A percentile compares a stretch with the other conserved stretches of the same genome.
Conservation (phyloP, 2,888 invertebrate genomes). For the Melanostoma scalare region DNA sequence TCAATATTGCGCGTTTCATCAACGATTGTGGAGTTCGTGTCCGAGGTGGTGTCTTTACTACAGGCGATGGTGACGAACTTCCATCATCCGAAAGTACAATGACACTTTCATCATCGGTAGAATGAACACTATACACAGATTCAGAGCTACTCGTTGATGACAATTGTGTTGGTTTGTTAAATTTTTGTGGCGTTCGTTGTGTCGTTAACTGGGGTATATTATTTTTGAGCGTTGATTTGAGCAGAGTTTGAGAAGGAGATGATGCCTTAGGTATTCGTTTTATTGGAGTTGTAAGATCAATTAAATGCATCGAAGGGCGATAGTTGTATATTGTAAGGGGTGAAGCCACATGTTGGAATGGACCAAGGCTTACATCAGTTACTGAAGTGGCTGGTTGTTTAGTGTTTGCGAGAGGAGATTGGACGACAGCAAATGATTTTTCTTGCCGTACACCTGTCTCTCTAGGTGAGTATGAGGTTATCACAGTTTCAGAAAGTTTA, state of each 20-base stretch:
- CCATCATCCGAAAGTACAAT: slow-evolving; percentile 76
- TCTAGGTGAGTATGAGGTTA: slow-evolving; percentile 80
- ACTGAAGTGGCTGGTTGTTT: slow-evolving; percentile 69
- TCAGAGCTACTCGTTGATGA: slow-evolving; percentile 14
- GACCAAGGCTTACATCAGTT: slow-evolving; percentile 75
- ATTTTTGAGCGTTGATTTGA: slow-evolving; percentile 46
- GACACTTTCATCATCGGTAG: slow-evolving; percentile 76
- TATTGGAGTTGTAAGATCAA: slow-evolving; percentile 80
- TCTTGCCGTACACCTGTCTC: slow-evolving; percentile 77
- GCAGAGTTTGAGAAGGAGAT: slow-evolving; percentile 55
- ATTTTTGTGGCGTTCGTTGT: slow-evolving; percentile 34
- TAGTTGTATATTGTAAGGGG: slow-evolving; percentile 34
- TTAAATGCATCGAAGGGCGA: slow-evolving; percentile 79
- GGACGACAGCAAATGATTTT: slow-evolving; percentile 78
- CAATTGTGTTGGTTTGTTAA: not conserved
- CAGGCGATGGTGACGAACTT: slow-evolving; percentile 61
- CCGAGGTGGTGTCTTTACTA: slow-evolving; percentile 74
- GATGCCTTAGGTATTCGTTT: slow-evolving; percentile 66
- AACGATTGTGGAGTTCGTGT: slow-evolving; percentile 78
- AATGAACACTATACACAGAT: slow-evolving; percentile 75
- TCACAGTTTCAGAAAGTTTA: slow-evolving; percentile 77
- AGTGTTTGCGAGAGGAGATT: slow-evolving; percentile 55
- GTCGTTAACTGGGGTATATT: slow-evolving; percentile 18
- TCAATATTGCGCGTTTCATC: slow-evolving; percentile 78
- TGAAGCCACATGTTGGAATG: slow-evolving; percentile 74